Conservation (phyloP, 1,140 invertebrate species). For the Nasonia vitripennis region DNA sequence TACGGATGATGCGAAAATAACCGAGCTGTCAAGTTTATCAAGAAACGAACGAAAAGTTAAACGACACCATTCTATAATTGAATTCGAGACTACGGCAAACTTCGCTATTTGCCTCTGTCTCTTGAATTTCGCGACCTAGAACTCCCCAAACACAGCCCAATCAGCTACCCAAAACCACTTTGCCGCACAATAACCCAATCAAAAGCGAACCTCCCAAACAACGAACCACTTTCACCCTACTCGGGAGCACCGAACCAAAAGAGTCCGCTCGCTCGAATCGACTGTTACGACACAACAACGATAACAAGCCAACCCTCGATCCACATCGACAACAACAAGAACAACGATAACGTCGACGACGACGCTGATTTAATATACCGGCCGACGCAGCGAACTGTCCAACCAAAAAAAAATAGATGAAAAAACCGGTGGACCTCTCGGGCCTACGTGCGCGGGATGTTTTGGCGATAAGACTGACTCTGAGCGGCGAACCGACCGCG, state of each 20-base stretch:
- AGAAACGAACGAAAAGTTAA: not conserved
- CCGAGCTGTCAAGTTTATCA: not conserved
- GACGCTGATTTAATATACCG: no score
- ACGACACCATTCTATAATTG: not conserved
- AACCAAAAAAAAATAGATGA: not conserved
- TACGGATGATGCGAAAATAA: not conserved
- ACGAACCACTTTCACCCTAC: not conserved
- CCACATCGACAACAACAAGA: no score
- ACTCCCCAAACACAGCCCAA: no score
- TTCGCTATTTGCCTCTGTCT: not conserved
- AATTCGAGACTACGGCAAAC: not conserved
- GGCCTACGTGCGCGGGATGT: slow-evolving; percentile 59
- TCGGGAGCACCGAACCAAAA: not conserved
- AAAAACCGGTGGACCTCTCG: not conserved
- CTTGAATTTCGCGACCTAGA: not conserved
- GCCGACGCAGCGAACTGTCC: no score
- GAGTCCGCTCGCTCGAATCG: not conserved
- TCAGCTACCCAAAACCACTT: not conserved
- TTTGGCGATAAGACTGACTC: slow-evolving; percentile 65
- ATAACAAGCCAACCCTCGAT: not conserved
- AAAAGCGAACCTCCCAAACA: not conserved
- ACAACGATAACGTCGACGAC: not conserved
- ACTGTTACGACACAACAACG: not conserved
- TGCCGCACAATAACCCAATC: not conserved
- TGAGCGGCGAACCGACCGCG: slow-evolving; percentile 62